Conservation (phyloP, 64 coral and sea anemone genomes). For the Pocillopora verrucosa region DNA sequence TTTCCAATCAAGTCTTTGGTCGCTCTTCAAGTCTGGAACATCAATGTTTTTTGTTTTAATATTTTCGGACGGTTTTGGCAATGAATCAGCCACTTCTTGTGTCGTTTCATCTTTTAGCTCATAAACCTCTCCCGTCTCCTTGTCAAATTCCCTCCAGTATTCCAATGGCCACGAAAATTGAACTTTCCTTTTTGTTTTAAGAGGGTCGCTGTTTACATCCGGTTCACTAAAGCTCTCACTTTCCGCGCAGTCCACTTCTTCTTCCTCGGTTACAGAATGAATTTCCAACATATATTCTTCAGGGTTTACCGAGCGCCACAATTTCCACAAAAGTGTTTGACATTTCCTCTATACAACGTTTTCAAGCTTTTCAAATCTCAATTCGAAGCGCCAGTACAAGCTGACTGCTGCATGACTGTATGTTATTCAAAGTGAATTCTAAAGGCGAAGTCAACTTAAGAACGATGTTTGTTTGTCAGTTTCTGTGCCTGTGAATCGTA, state of each 20-base stretch:
- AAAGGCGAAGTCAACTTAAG: too few species aligned
- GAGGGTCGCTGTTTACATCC: not conserved
- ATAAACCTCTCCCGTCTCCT: slow-evolving; percentile 39
- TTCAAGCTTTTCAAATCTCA: too few species aligned
- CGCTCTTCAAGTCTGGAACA: not conserved
- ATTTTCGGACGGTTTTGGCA: not conserved
- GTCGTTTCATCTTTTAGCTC: slow-evolving; percentile 6
- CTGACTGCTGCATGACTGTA: too few species aligned
- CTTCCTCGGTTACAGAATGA: not conserved
- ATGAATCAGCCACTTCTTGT: not conserved
- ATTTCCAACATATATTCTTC: not conserved
- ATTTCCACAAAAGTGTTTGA: not conserved
- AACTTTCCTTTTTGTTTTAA: slow-evolving; percentile 42
- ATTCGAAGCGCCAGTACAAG: too few species aligned
- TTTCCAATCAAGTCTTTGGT: slow-evolving; percentile 12
- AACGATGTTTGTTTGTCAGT: too few species aligned
- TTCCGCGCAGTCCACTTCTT: not conserved
- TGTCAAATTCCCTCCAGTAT: slow-evolving; percentile 73
- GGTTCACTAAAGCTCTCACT: not conserved
- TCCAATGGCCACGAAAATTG: slow-evolving; percentile 71
- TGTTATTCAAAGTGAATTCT: too few species aligned
- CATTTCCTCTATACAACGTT: too few species aligned
- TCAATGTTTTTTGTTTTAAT: not conserved
- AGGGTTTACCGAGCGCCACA: not conserved
- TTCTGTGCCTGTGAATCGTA: too few species aligned